Evolutionary conservation across 30 jellyfish, hydroid and myxozoan genomes (phyloP).

Genomic region (Hydractinia symbiolongicarpus): DNA sequence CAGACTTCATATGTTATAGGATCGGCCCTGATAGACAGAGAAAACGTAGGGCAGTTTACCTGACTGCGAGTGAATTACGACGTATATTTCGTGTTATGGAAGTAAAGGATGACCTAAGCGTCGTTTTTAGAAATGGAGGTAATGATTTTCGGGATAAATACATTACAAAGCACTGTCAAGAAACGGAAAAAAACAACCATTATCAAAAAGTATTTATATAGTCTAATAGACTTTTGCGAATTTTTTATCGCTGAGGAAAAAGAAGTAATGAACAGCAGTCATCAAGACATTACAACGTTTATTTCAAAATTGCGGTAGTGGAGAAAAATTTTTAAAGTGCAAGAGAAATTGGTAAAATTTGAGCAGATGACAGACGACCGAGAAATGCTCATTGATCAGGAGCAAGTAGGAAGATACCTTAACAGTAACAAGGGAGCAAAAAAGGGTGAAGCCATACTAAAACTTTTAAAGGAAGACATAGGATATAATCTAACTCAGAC

Average conservation of each 20-base stretch:
- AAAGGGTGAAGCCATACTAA: not conserved
- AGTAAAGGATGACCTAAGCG: not conserved
- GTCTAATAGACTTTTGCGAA: not conserved
- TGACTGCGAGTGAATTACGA: not conserved
- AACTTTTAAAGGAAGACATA: not conserved
- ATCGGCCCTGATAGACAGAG: slow-evolving; percentile 14
- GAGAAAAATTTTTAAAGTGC: not conserved
- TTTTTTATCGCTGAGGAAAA: not conserved
- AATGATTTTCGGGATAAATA: not conserved
- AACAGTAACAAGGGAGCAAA: not conserved
- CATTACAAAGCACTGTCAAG: not conserved
- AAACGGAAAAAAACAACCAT: not conserved
- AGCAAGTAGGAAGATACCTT: not conserved
- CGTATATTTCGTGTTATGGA: not conserved
- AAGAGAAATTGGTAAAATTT: not conserved
- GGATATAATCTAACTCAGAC: not conserved
- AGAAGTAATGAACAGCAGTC: not conserved
- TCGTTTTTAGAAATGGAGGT: not conserved
- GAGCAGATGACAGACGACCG: not conserved
- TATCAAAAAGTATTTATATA: not conserved
- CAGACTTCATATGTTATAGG: not conserved
- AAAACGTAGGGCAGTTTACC: not conserved
- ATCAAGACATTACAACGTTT: not conserved
- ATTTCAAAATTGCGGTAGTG: not conserved
- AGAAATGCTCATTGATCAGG: not conserved